These are phyloP conservation scores for Lysandra coridon DNA, from an alignment of 2,888 invertebrate genomes.

Conservation along the genomic window DNA sequence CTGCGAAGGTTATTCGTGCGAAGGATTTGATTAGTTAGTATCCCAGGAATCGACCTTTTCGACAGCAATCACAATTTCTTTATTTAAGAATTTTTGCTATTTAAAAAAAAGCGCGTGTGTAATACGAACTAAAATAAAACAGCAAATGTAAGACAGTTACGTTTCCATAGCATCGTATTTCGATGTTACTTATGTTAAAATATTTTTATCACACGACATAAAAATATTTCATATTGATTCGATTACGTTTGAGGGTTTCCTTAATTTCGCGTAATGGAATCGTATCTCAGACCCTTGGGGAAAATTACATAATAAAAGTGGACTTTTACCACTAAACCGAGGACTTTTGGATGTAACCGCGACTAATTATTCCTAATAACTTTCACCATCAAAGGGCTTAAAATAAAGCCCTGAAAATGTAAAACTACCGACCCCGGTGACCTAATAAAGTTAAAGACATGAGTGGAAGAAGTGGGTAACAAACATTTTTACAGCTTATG, in stretches of 20 bases:
- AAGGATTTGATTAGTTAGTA: no score
- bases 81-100: no score
- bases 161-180: not conserved
- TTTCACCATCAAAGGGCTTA: not conserved
- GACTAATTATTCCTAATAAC: constrained; percentile 19
- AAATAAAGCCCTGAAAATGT: constrained; percentile 7
- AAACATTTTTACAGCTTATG: no score
- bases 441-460: constrained; percentile 36
- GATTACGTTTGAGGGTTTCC: not conserved
- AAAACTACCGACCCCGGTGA: constrained; percentile 27
- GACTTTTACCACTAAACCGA: constrained; percentile 1
- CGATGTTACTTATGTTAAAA: not conserved
- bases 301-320: constrained; percentile 2
- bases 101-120: no score
- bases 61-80: no score
- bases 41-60: no score
- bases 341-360: not conserved
- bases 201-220: not conserved
- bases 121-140: no score
- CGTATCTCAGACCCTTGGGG: not conserved
- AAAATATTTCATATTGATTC: constrained; percentile 1
- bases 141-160: not conserved
- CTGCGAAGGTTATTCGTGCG: no score
- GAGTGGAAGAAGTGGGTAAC: no score
- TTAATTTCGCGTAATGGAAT: not conserved